Conservation (phyloP, 2,113 vertebrate genomes). For the Dendropsophus ebraccatus region DNA sequence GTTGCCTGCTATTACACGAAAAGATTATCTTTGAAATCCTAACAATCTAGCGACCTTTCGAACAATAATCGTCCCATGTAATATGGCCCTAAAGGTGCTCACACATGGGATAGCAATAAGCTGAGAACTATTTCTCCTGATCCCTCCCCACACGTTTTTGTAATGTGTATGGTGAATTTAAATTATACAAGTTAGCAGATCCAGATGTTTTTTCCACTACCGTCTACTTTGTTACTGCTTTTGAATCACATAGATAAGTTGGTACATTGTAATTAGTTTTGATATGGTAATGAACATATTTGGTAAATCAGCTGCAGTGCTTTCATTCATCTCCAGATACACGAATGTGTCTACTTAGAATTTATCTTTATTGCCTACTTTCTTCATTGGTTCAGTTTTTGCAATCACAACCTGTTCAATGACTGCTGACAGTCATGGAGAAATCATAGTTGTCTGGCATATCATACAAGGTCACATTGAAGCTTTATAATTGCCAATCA, state of each 20-base stretch:
- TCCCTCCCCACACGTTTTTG: too few relatives aligned
- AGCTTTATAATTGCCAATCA: conserved; percentile 42
- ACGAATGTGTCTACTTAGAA: neutral
- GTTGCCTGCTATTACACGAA: too few relatives aligned
- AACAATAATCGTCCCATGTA: too few relatives aligned
- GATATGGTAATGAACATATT: neutral
- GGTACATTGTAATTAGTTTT: neutral
- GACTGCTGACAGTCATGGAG: conserved; percentile 1
- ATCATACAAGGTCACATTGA: conserved; percentile 1
- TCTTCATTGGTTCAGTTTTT: neutral
- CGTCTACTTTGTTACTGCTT: neutral
- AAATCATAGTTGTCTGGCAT: neutral
- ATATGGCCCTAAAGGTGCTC: too few relatives aligned
- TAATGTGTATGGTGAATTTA: neutral
- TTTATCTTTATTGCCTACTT: neutral
- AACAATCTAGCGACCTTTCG: too few relatives aligned
- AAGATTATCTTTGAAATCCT: too few relatives aligned
- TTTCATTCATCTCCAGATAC: neutral
- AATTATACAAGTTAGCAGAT: neutral
- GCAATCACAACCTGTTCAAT: neutral
- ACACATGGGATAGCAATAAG: too few relatives aligned
- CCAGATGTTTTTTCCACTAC: neutral
- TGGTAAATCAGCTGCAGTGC: neutral
- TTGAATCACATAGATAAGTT: neutral
- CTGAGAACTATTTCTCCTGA: too few relatives aligned